Conservation (phyloP, 2,888 invertebrate species). For the Trissolcus japonicus region DNA sequence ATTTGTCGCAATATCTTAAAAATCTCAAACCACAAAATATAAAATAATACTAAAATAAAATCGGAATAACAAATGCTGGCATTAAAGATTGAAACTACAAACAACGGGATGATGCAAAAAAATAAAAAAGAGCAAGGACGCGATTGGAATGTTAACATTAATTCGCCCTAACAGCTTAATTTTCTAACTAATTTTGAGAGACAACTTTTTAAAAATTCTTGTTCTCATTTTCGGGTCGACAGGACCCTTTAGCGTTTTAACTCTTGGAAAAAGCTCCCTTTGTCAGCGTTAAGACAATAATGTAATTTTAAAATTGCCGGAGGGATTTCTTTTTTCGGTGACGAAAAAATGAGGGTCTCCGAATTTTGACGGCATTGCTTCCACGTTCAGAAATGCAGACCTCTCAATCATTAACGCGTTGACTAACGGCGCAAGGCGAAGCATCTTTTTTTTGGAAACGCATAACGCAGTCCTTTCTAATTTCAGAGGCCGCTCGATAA, state of each 20-base stretch:
- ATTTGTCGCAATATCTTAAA: slow-evolving; percentile 23
- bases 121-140: neutral
- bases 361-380: slow-evolving; percentile 20
- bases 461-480: slow-evolving; percentile 32
- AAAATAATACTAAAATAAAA: neutral
- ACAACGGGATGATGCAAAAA: neutral
- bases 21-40: neutral
- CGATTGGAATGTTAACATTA: neutral
- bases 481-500: slow-evolving; percentile 46
- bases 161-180: no score
- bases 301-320: slow-evolving; percentile 42
- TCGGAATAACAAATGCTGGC: neutral
- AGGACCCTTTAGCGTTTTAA: slow-evolving; percentile 14
- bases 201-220: slow-evolving; percentile 6
- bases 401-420: slow-evolving; percentile 32
- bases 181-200: neutral
- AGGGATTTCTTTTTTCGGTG: neutral
- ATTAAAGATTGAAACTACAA: neutral
- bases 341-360: slow-evolving; percentile 3
- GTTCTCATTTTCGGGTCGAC: slow-evolving; percentile 8
- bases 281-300: slow-evolving; percentile 40
- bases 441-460: slow-evolving; percentile 32
- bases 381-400: slow-evolving; percentile 12
- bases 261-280: slow-evolving; percentile 2
- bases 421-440: slow-evolving; percentile 8